These are phyloP conservation scores for Callimorpha dominula DNA, from an alignment of 2,888 invertebrate species.

Conservation along the genomic window DNA sequence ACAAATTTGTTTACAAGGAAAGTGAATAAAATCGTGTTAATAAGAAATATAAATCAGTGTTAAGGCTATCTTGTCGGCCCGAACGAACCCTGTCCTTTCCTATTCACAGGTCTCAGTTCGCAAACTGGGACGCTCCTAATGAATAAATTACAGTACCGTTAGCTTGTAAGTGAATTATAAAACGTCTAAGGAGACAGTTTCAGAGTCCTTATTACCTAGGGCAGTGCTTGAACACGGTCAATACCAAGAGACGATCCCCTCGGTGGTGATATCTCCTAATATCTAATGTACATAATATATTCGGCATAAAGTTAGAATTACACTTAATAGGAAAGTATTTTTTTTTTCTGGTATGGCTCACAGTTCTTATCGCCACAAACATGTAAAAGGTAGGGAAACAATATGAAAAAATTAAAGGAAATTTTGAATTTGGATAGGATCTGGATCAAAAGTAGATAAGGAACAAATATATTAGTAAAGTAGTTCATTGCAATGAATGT, in stretches of 20 bases:
- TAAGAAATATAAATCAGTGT: not conserved
- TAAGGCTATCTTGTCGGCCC: not conserved
- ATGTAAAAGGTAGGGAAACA: no score
- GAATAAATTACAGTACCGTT: slow-evolving; percentile 26
- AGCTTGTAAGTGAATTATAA: slow-evolving; percentile 15
- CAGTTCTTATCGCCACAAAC: no score
- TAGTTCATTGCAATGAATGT: no score
- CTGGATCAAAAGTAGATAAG: no score
- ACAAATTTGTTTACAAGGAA: no score
- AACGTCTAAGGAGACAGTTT: not conserved
- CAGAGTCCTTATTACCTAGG: not conserved
- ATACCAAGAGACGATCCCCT: no score
- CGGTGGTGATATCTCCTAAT: not conserved
- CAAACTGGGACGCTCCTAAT: slow-evolving; percentile 30
- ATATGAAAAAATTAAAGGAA: no score
- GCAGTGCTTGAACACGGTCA: not conserved
- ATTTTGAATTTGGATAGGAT: no score
- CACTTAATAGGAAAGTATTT: no score
- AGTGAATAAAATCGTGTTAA: no score
- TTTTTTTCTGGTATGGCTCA: no score
- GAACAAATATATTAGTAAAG: no score
- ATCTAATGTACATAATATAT: not conserved
- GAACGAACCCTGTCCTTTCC: not conserved
- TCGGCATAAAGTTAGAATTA: not conserved
- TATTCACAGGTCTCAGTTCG: slow-evolving; percentile 10